These are phyloP conservation scores for Chrysodeixis includens DNA, from an alignment of 2,888 invertebrate genomes.

Conservation along the genomic window DNA sequence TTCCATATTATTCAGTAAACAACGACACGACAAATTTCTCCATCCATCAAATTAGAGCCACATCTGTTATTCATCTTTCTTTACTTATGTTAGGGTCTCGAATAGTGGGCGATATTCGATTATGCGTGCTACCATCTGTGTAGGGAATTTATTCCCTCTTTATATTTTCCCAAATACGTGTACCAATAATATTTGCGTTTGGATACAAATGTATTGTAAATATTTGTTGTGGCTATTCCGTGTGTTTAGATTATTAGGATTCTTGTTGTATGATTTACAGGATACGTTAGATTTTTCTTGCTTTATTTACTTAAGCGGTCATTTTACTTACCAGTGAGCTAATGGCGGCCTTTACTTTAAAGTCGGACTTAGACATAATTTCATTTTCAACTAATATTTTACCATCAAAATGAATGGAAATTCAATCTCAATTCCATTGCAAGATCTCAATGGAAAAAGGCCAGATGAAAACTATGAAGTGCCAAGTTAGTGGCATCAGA, in stretches of 20 bases:
- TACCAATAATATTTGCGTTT: constrained; percentile 37
- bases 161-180: constrained; percentile 51
- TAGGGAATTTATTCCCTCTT: constrained; percentile 53
- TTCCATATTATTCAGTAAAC: constrained; percentile 39
- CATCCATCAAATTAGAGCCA: constrained; percentile 60
- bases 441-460: neutral
- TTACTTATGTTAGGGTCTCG: constrained; percentile 47
- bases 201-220: constrained; percentile 22
- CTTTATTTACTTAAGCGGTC: neutral
- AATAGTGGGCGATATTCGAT: constrained; percentile 60
- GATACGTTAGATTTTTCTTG: neutral
- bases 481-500: constrained; percentile 1
- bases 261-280: neutral
- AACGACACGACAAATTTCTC: constrained; percentile 50
- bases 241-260: neutral
- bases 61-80: constrained; percentile 61
- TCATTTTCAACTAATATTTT: too few species aligned
- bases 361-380: too few species aligned
- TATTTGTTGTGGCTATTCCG: constrained; percentile 15
- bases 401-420: too few species aligned
- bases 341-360: neutral
- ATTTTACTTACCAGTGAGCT: neutral
- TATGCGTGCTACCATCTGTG: constrained; percentile 57
- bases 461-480: neutral
- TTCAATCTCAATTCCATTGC: too few species aligned